Evolutionary conservation across 2,797 vertebrate genomes (phyloP), one percentile per base, ranked within the genome.

Genomic region (Rhinichthys osculus): DNA sequence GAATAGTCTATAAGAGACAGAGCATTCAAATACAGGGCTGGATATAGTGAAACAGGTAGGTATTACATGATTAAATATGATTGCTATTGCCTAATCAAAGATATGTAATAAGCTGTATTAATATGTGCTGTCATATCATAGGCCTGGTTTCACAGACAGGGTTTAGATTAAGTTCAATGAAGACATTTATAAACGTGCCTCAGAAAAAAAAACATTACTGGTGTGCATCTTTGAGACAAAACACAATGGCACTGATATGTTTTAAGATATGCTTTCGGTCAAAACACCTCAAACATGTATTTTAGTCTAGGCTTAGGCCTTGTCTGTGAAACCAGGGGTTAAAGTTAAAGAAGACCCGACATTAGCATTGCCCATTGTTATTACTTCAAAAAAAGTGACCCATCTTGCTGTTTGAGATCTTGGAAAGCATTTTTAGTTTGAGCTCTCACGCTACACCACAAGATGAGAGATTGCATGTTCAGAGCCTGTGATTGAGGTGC

Each of bases 31-130:
- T 52, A 38, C 59, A 52, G 30, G 5, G 6, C 9, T 72, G 40
- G 57, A 64, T 83, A 73, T 50, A 83, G 27, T 44, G 27, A 67
- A 67, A 80, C 62, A n/a, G 40, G 6, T 11, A 78, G 59, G 74
- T 38, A 23, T 33, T 57, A 54, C 54, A 70, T n/a, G 54, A 73
- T 50, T 50, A 47, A 64, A 50, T 83, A 9, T 59, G 44, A 23
- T 62, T 73, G 8, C 27, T 74, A 62, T 74, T 74, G 42, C 16
- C 38, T 33, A 27, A 83, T 27, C 14, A 38, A 33, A 83, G 21
- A 74, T 27, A 82, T 42, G n/a, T 11, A 82, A 40, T 57, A 14
- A 35, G 19, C 11, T 35, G 17, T 35, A 81, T 40, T n/a, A 44
- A 33, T 30, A 72, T 62, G 67, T 35, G 27, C 50, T 19, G 33